A percentile compares a stretch with the other conserved stretches of the same genome.
Evolutionary conservation across 1,140 invertebrate species (phyloP).

Genomic region (Campoletis sonorensis): DNA sequence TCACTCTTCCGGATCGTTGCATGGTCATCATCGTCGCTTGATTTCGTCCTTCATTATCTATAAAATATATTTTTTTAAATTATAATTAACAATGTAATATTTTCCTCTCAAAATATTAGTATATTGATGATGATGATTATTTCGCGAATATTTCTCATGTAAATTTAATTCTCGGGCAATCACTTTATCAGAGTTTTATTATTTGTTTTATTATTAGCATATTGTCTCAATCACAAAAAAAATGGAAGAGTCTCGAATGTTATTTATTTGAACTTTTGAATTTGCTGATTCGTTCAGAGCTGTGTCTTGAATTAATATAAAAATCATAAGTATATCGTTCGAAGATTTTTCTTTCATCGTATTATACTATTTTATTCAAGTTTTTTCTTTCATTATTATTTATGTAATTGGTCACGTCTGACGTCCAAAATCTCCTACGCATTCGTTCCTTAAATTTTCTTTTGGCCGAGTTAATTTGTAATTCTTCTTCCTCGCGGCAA

Average conservation of each 20-base stretch:
- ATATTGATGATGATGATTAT: neutral
- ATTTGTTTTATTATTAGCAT: too few relatives aligned
- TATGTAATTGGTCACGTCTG: neutral
- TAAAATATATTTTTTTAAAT: too few relatives aligned
- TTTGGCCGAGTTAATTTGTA: neutral
- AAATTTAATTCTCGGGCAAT: too few relatives aligned
- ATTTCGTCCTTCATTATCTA: neutral
- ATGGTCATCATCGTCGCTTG: neutral
- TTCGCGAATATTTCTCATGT: neutral
- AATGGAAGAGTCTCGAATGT: neutral
- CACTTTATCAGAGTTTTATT: too few relatives aligned
- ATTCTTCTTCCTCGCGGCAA: neutral
- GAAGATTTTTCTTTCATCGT: neutral
- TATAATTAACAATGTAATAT: too few relatives aligned
- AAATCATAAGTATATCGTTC: slow-evolving; percentile 16
- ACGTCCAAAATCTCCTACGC: neutral
- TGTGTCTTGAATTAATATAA: slow-evolving; percentile 33
- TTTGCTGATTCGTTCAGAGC: slow-evolving; percentile 18
- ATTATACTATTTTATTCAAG: neutral
- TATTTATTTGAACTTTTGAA: neutral
- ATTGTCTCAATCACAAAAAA: too few relatives aligned
- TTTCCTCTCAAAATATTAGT: slow-evolving; percentile 18
- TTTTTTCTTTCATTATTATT: neutral
- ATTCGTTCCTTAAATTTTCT: neutral
- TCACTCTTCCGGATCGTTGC: neutral